phyloP scores from a whole-genome alignment of 2,797 vertebrate species.

The Typhlichthys eigenmanni region DNA sequence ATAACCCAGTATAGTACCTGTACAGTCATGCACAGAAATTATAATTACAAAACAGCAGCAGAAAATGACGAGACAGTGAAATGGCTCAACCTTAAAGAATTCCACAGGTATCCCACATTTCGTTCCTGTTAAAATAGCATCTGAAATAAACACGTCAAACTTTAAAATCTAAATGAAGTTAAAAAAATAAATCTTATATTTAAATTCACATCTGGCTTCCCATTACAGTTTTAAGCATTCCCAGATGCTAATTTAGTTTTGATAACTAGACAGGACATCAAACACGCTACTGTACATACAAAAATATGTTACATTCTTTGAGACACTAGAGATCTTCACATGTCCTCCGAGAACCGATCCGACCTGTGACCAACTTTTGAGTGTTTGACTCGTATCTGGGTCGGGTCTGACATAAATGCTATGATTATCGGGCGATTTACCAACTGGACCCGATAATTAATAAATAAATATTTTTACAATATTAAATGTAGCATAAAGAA shows the following conservation, averaged over 20 bases:
- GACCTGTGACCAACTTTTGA: no score
- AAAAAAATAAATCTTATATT: constrained; percentile 73
- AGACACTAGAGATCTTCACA: not conserved
- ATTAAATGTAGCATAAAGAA: no score
- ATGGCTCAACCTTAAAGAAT: not conserved
- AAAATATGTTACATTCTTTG: constrained; percentile 13
- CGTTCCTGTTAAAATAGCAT: constrained; percentile 39
- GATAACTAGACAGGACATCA: constrained; percentile 53
- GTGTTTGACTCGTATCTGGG: no score
- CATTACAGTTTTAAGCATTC: constrained; percentile 62
- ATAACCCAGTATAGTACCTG: constrained; percentile 62
- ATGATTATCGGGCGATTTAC: no score
- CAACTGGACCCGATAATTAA: no score
- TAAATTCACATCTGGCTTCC: constrained; percentile 68
- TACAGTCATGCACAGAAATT: constrained; percentile 81
- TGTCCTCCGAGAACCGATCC: no score
- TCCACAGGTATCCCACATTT: constrained; percentile 20
- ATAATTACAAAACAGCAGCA: constrained; percentile 83
- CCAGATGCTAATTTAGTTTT: constrained; percentile 68
- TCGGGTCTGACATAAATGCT: no score
- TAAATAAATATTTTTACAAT: no score
- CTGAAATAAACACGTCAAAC: constrained; percentile 26
- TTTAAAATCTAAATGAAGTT: constrained; percentile 38
- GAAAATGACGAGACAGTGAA: constrained; percentile 31
- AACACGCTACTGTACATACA: constrained; percentile 33